Base-by-base conservation (phyloP, 2,888 invertebrate genomes). In the Eumerus sabulonum region DNA sequence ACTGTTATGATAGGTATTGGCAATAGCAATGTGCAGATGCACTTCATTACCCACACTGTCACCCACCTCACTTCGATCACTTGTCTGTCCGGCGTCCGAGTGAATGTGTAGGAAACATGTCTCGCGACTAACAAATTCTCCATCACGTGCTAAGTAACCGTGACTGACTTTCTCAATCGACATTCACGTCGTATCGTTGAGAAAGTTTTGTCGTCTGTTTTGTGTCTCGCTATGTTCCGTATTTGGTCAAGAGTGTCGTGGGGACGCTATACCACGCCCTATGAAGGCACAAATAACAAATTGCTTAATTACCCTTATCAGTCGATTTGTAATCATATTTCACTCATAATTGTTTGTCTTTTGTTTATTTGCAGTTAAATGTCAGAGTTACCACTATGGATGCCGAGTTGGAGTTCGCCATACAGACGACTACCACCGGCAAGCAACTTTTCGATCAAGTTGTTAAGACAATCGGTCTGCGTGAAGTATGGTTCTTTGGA, bases 371-470 rank as follows among this genome's bases (percentile, higher is more conserved):
- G 1, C 90, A 97, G 96, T 96, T 99, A 93, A 99, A 99, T 93
- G 99, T 99, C 89, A 96, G 99, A 91, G 99, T 99, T 92, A 98
- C 98, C 90, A 99, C 99, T 89, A 99, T 99, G 98, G 99, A 99
- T 92, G 99, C 99, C 90, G 99, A 99, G 93, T 93, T 99, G 94
- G 99, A 99, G 93, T 99, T 99, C 93, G 98, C 98, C 91, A 99
- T 99, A 93, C 99, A 99, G 93, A 96, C 96, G 90, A 98, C 96
- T 88, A 99, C 99, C 86, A 98, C 99, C 85, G 99, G 99, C 89
- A 99, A 99, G 90, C 99, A 99, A 90, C 93, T 99, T 82, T 99
- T 99, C 90, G 99, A 99, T 90, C 99, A 99, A 92, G 99, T 99
- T 86, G 99, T 99, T 85, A 99, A 99, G 92, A 99, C 99, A 85